Conservation (phyloP, 1,140 invertebrate genomes). For the Heterodera carotae region DNA sequence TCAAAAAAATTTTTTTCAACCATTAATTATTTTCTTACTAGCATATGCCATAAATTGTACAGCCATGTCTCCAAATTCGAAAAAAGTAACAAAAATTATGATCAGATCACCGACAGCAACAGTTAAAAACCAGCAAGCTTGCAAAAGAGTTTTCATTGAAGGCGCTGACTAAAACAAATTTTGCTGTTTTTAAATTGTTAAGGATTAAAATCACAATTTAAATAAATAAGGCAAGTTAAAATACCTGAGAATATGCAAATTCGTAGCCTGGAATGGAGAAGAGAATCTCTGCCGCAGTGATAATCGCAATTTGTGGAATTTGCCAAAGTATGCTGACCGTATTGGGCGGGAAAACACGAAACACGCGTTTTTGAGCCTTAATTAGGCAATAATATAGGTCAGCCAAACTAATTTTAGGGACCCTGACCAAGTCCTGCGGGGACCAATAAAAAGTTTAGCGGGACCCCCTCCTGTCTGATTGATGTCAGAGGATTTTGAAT, state of each 20-base stretch:
- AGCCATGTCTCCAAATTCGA: slow-evolving; percentile 67
- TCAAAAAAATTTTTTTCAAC: background rate
- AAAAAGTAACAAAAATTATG: slow-evolving; percentile 33
- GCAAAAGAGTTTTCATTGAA: slow-evolving; percentile 72
- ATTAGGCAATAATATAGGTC: slow-evolving; percentile 3
- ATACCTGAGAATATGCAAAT: slow-evolving; percentile 60
- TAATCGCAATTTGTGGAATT: slow-evolving; percentile 61
- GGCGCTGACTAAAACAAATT: slow-evolving; percentile 63
- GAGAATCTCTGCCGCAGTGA: slow-evolving; percentile 62
- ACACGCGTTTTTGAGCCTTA: slow-evolving; percentile 40
- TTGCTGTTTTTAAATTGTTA: no score
- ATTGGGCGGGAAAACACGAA: slow-evolving; percentile 71
- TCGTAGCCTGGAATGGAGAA: slow-evolving; percentile 64
- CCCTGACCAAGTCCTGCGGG: no score
- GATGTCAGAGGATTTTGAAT: background rate
- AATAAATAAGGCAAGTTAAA: no score
- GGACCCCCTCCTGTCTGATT: background rate
- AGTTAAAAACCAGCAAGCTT: slow-evolving; percentile 83
- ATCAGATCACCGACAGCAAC: slow-evolving; percentile 69
- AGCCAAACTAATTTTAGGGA: no score
- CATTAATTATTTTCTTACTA: background rate
- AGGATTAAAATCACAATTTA: no score
- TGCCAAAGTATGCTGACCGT: slow-evolving; percentile 60
- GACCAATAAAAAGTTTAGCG: no score
- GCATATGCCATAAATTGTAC: slow-evolving; percentile 37